phyloP scores from a whole-genome alignment of 2,113 vertebrate genomes.

The Machaerirhynchus nigripectus region DNA sequence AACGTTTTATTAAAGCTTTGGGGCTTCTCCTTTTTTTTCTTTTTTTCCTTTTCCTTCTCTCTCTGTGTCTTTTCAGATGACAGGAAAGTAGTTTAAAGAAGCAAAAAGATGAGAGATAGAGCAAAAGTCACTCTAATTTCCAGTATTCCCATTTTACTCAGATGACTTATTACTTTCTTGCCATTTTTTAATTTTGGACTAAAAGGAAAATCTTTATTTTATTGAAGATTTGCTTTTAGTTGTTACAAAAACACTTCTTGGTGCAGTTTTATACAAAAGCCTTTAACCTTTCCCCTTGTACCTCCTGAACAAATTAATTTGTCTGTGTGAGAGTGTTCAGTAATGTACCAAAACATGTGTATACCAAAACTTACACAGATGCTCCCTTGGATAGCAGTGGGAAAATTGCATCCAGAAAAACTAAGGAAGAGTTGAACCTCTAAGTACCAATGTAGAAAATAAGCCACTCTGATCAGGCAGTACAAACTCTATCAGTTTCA shows the following conservation, averaged over 20 bases:
- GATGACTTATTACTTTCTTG: not conserved
- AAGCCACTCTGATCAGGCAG: not conserved
- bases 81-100: not conserved
- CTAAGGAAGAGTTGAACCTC: not conserved
- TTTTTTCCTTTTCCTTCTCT: not conserved
- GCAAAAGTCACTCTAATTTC: not conserved
- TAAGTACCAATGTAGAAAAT: not conserved
- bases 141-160: not conserved
- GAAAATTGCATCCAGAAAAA: not conserved
- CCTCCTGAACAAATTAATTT: not conserved
- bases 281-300: not conserved
- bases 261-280: not conserved
- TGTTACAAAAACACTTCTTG: not conserved
- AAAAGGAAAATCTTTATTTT: not conserved
- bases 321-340: not conserved
- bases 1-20: conserved; percentile 43
- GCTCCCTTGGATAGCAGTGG: not conserved
- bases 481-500: not conserved
- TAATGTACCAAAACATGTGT: not conserved
- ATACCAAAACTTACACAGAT: not conserved
- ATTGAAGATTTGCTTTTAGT: not conserved
- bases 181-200: not conserved
- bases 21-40: not conserved
- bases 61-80: not conserved
- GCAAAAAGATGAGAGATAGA: not conserved